Conservation (phyloP, 2,797 vertebrate genomes). For the Geotria australis region DNA sequence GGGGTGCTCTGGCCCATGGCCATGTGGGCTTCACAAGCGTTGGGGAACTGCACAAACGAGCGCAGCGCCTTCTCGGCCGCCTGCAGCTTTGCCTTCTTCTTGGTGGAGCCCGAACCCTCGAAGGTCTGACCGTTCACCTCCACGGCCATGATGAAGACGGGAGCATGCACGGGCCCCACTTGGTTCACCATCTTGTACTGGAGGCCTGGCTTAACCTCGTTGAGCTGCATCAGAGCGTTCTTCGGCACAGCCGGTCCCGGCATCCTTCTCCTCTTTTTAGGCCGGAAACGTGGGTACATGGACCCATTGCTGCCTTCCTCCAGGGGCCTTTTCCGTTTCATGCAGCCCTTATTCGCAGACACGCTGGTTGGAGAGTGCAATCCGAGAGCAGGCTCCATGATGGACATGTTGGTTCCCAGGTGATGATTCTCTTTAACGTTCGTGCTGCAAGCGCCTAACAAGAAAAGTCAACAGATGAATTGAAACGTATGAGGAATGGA, state of each 20-base stretch:
- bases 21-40: slow-evolving; percentile 72
- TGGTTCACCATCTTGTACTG: slow-evolving; percentile 80
- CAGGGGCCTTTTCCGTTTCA: slow-evolving; percentile 52
- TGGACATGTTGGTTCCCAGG: slow-evolving; percentile 46
- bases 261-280: slow-evolving; percentile 68
- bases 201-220: slow-evolving; percentile 74
- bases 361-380: slow-evolving; percentile 2
- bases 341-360: slow-evolving; percentile 14
- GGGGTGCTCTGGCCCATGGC: slow-evolving; percentile 80
- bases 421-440: slow-evolving; percentile 91
- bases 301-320: slow-evolving; percentile 82
- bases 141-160: slow-evolving; percentile 78
- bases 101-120: slow-evolving; percentile 73
- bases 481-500: too few relatives aligned
- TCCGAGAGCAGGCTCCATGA: slow-evolving; percentile 18
- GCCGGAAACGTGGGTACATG: slow-evolving; percentile 43
- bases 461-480: too few relatives aligned
- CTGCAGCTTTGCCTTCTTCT: slow-evolving; percentile 85
- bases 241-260: slow-evolving; percentile 73
- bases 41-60: slow-evolving; percentile 88
- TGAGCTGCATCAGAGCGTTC: slow-evolving; percentile 89
- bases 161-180: slow-evolving; percentile 71
- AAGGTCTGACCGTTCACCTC: slow-evolving; percentile 86
- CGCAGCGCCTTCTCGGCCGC: slow-evolving; percentile 73
- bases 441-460: slow-evolving; percentile 84